These are phyloP conservation scores for Microcebus murinus DNA, from an alignment of 2,113 vertebrate species.

Conservation along the genomic window DNA sequence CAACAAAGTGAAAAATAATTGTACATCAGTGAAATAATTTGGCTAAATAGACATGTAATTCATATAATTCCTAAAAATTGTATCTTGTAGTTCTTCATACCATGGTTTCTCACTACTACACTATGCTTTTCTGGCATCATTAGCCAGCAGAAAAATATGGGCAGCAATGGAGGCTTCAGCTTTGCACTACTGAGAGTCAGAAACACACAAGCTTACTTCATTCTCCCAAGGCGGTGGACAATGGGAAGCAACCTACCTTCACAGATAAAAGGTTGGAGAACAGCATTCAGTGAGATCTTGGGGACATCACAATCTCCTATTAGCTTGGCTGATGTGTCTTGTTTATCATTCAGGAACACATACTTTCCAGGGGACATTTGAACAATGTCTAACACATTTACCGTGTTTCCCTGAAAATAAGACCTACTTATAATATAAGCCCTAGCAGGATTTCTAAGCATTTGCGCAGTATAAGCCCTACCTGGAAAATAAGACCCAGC, in stretches of 20 bases:
- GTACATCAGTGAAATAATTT: not conserved
- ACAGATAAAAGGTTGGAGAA: not conserved
- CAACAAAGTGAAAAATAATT: not conserved
- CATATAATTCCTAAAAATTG: not conserved
- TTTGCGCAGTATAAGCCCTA: too few species aligned
- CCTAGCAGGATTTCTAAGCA: too few species aligned
- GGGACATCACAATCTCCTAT: not conserved
- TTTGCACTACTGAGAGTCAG: not conserved
- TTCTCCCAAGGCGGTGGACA: not conserved
- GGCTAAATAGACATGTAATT: not conserved
- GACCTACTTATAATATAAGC: too few species aligned
- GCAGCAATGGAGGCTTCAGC: not conserved
- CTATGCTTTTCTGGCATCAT: not conserved
- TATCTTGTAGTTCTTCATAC: not conserved
- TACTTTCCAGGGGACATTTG: not conserved
- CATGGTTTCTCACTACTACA: not conserved
- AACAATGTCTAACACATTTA: not conserved
- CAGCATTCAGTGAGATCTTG: not conserved
- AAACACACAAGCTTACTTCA: not conserved
- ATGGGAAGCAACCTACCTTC: not conserved
- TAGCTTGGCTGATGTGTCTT: not conserved
- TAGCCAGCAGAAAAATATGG: not conserved
- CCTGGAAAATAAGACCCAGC: too few species aligned
- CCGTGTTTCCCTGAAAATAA: too few species aligned
- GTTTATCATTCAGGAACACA: not conserved